Base-by-base conservation (phyloP, 2,797 vertebrate species). In the Phylloscopus collybita region DNA sequence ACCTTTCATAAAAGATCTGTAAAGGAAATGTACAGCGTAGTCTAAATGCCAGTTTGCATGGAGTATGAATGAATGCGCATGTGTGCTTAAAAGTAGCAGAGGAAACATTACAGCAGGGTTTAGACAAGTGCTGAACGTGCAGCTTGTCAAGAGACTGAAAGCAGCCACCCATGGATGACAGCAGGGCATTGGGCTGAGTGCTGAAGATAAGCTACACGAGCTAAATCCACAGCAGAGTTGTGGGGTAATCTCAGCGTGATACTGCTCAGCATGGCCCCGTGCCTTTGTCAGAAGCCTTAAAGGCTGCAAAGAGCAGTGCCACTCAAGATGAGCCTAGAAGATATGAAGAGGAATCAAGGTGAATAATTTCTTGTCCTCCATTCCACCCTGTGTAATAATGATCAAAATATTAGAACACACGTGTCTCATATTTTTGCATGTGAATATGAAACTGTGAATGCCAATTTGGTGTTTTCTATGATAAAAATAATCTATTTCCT, bases 91-190 rank as follows among this genome's bases (percentile, higher is more conserved):
- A 90, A 89, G 18, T 4, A 54, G 9, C 38, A 84, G 54, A 83
- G 88, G 29, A 59, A 66, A 44, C 13, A 11, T 47, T 79, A 61
- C n/a, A 78, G 30, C 36, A 54, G 34, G 23, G 8, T 56, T 89
- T 64, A 64, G 56, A 69, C 12, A 34, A 67, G 27, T 11, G 51
- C 26, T 11, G 38, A 53, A 50, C 0, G 0, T 38, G 34, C 5
- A 82, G 6, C 36, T 19, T 49, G 14, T 56, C 30, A 66, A 59
- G 42, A 66, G 30, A 44, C 40, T 51, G 67, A n/a, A 25, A 73
- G 36, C 8, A 38, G 16, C 6, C 38, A 47, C 34, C n/a, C 3
- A 1, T 3, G 12, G 57, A 26, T 67, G 62, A 42, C 70, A 71
- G 29, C 53, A 62, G 34, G 40, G 30, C 38, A 34, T 4, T 2